Base-by-base conservation (phyloP, 1,140 invertebrate species). In the Antheraea mylitta region DNA sequence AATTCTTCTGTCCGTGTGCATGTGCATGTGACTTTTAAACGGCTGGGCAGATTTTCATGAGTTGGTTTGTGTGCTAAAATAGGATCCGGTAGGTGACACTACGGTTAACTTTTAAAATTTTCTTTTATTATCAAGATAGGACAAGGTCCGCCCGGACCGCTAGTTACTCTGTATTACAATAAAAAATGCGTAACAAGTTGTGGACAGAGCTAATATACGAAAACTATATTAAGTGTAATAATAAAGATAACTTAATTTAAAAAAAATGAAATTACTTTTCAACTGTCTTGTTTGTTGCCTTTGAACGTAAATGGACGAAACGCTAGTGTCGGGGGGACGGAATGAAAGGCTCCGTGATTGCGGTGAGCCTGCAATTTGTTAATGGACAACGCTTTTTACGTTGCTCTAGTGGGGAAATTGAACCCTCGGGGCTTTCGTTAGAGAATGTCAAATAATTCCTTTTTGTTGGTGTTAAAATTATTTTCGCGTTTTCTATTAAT, bases 351-450 rank as follows among this genome's bases (percentile, higher is more conserved):
- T 8, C 60, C 60, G 18, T 61, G 60, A 61, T 61, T 61, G 60
- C 60, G 60, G 60, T 61, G 60, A 53, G 60, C 60, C 18, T 30
- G 60, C 60, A 61, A 61, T 61, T 61, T 61, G 60, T 61, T 61
- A 61, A 61, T 61, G 60, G 60, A 30, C 19, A n/a, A 36, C 18
- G 19, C 30, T 61, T 61, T 36, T 61, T 36, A 36, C 60, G 30
- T 22, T 30, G 19, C 19, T 36, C 60, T 61, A 61, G 60, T 61
- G 60, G 60, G 11, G 60, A 61, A 22, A 30, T 16, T 36, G 60
- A 13, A 36, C 30, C 19, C 30, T 22, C 30, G 13, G 60, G 60
- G 19, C 45, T 53, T 13, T 53, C 13, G 9, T 7, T 11, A 36
- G 30, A 30, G n/a, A n/a, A 61, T 61, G 19, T 61, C 60, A 61